A percentile compares a stretch with the other conserved stretches of the same genome.
These are phyloP conservation scores for Hippocampus mohnikei DNA, from an alignment of 2,113 vertebrate species.

Conservation along the genomic window DNA sequence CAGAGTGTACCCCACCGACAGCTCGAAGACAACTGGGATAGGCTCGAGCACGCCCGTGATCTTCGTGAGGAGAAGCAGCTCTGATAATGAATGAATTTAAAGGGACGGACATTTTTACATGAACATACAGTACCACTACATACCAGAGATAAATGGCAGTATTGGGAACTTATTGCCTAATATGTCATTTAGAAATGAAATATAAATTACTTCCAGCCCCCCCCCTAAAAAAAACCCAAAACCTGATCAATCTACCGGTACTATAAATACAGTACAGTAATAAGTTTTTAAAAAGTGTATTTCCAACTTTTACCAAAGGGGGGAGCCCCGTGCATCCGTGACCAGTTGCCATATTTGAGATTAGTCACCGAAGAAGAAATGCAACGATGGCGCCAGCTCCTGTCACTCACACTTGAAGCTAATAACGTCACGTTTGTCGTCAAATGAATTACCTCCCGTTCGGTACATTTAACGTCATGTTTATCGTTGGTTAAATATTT, in stretches of 20 bases:
- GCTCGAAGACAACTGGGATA: no score
- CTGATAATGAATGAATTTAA: no score
- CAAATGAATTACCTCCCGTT: background rate
- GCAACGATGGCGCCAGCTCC: background rate
- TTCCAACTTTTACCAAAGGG: background rate
- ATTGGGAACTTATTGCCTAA: background rate
- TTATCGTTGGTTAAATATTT: background rate
- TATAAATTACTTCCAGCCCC: background rate
- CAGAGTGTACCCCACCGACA: no score
- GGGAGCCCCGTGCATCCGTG: background rate
- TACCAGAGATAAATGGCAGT: background rate
- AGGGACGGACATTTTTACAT: no score
- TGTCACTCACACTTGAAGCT: background rate
- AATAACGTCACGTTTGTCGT: slow-evolving; percentile 3
- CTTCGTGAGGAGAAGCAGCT: no score
- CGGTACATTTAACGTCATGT: background rate
- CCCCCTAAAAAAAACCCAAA: no score
- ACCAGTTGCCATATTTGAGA: background rate
- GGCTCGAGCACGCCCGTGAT: no score
- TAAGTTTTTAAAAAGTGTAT: background rate
- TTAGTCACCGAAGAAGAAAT: slow-evolving; percentile 33
- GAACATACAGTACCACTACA: no score
- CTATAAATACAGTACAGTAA: no score
- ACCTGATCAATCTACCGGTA: no score
- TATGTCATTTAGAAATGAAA: background rate